Base-by-base conservation (phyloP, 2,888 invertebrate genomes). In the Tachina fera region DNA sequence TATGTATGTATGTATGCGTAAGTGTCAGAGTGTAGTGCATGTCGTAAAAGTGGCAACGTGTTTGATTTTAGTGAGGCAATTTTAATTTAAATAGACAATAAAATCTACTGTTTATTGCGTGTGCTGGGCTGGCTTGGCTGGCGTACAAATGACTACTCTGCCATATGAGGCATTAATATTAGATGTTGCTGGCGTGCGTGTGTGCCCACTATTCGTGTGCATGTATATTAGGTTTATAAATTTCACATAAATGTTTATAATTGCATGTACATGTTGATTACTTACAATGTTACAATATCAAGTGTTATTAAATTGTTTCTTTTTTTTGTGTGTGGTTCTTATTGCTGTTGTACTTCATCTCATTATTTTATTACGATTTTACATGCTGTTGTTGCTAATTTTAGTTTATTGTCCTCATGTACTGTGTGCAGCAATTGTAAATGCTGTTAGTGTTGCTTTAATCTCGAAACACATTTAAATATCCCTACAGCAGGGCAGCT, bases 201-300 rank as follows among this genome's bases (percentile, higher is more conserved):
- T 11, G 19, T 41, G 6, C 39, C n/a, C 31, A 3, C 16, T 11
- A 19, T 9, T 47, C 11, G 39, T 75, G n/a, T 67, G n/a, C 10
- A 4, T 43, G 16, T 61, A 1, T 43, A 70, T 70, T 65, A 58
- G 47, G 75, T 82, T 63, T 70, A 74, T 82, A 82, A 72, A 83
- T 77, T 39, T 65, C 58, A 43, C 53, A 82, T 70, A 83, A n/a
- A 65, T 71, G 71, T 51, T 58, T 83, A 58, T 77, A 76, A 77
- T 83, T 77, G 65, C 8, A 63, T 58, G 82, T 65, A 65, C 76
- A 71, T 77, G 71, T 45, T 67, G 72, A 83, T 77, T 72, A 77
- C 71, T 63, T 67, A n/a, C 43, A 72, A 67, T 60, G 60, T 65
- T 13, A 43, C 76, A 77, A 77, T 72, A 72, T 43, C 19, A 83